These are phyloP conservation scores for Parnassius apollo DNA, from an alignment of 2,888 invertebrate genomes.

Conservation along the genomic window DNA sequence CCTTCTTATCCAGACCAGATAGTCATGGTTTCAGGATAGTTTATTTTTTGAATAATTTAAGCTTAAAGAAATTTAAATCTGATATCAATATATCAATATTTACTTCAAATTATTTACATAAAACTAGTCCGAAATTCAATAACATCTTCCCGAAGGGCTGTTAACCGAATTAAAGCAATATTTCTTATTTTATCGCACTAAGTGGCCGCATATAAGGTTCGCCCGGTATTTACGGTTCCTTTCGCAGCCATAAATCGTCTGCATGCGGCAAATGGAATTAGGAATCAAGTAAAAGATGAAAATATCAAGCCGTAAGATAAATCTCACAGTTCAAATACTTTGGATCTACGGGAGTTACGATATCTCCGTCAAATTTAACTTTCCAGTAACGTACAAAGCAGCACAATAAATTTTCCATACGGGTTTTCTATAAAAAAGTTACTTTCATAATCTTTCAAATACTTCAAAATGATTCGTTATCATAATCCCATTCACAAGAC, in stretches of 20 bases:
- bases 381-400: background rate
- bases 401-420: conserved; percentile 5
- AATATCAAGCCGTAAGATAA: conserved; percentile 27
- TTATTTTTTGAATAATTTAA: no score
- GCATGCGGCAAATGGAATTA: conserved; percentile 26
- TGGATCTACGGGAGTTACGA: conserved; percentile 10
- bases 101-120: conserved; percentile 18
- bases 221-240: conserved; percentile 24
- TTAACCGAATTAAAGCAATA: conserved; percentile 28
- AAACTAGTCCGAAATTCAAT: conserved; percentile 11
- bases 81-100: background rate
- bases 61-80: background rate
- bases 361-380: conserved; percentile 12
- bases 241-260: conserved; percentile 27
- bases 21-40: no score
- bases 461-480: no score
- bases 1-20: no score
- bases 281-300: conserved; percentile 24
- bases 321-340: conserved; percentile 23
- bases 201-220: conserved; percentile 26
- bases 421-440: background rate
- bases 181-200: conserved; percentile 28
- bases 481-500: no score
- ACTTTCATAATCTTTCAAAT: no score
- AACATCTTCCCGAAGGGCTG: conserved; percentile 17